Evolutionary conservation across 1,140 invertebrate genomes (phyloP), one percentile per base, ranked within the genome.

Genomic region (Philotrypesis tridentata): DNA sequence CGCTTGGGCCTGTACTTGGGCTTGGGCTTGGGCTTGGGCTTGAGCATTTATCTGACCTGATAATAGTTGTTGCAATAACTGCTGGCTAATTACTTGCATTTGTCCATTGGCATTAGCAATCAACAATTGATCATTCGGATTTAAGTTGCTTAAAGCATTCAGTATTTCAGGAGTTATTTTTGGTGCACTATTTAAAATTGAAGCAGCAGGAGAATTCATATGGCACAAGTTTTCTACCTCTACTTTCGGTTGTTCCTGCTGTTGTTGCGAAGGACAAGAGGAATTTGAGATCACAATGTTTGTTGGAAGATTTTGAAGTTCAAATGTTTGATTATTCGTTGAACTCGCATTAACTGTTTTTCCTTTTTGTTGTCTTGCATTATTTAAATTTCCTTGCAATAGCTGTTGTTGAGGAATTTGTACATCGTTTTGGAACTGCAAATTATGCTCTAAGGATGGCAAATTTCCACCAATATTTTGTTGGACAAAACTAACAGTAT

Each of bases 51-150:
- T 84, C 37, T 92, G 91, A 7, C 89, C 90, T 3, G 91, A 87
- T 37, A 92, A 74, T 48, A 91, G 88, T 68, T 92, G 91, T 75
- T 92, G 91, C 14, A 92, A 83, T 7, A 91, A 79, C 33, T 92
- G 91, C 61, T 92, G 91, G 84, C 90, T 92, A 17, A 92, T 92
- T 2, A 92, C 88, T 75, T 92, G 91, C 91, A 91, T 92, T 78
- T 92, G 91, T 1, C 91, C 91, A 71, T 92, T 92, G 0, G 90
- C 89, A 82, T 91, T 90, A 0, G 91, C 91, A 31, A 92, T 92
- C 33, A 92, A 78, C 8, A 92, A 63, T 63, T 92, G 91, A 85
- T 92, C 91, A 74, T 92, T 92, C 1, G 91, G 91, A 85, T 92
- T 92, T 21, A 92, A 85, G 83, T 92, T 92, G 48, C 90, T 92